Evolutionary conservation across 2,888 invertebrate species (phyloP).

Genomic region (Andrena haemorrhoa): DNA sequence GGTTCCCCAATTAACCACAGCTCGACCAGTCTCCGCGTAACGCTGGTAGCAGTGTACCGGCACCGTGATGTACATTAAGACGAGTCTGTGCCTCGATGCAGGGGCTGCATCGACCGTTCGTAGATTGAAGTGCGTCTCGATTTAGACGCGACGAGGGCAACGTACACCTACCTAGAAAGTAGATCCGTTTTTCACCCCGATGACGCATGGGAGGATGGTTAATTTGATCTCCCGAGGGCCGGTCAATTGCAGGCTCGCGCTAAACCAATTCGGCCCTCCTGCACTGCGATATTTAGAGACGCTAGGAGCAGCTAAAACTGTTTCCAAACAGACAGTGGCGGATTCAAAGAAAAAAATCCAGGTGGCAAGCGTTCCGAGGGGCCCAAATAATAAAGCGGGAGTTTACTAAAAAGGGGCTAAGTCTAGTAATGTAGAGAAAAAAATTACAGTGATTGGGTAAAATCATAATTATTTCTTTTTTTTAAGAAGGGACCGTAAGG

Average conservation of each 20-base stretch:
- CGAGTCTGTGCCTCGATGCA: slow-evolving; percentile 33
- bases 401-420: too few relatives aligned
- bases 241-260: slow-evolving; percentile 20
- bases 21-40: neutral
- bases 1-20: slow-evolving; percentile 7
- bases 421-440: too few relatives aligned
- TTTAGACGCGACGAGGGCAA: slow-evolving; percentile 68
- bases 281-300: too few relatives aligned
- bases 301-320: too few relatives aligned
- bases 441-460: too few relatives aligned
- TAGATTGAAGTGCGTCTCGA: slow-evolving; percentile 72
- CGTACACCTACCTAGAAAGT: slow-evolving; percentile 64
- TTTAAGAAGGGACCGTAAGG: too few relatives aligned
- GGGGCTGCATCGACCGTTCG: slow-evolving; percentile 27
- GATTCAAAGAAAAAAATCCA: too few relatives aligned
- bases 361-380: too few relatives aligned
- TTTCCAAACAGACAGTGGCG: too few relatives aligned
- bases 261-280: neutral
- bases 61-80: slow-evolving; percentile 32
- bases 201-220: slow-evolving; percentile 51
- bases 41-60: neutral
- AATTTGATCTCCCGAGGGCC: slow-evolving; percentile 62
- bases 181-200: slow-evolving; percentile 45
- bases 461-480: too few relatives aligned
- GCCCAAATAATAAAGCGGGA: too few relatives aligned